These are phyloP conservation scores for Metacarcinus magister DNA, from an alignment of 2,888 invertebrate genomes.

Conservation along the genomic window DNA sequence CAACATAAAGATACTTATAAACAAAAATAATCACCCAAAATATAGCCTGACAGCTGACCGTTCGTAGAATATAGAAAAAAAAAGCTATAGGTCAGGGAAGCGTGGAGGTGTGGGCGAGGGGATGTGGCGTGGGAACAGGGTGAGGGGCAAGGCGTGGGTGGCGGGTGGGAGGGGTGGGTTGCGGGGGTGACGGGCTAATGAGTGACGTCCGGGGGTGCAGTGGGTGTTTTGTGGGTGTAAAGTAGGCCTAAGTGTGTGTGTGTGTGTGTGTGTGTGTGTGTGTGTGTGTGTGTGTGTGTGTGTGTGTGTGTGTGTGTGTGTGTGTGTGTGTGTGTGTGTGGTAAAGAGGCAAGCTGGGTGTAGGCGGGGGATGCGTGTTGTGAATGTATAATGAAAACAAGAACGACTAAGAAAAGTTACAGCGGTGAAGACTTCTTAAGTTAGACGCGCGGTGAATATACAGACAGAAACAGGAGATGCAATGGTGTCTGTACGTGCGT, in stretches of 20 bases:
- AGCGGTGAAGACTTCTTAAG: too few species aligned
- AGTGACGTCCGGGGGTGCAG: background rate
- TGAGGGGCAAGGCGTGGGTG: background rate
- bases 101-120: background rate
- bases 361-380: background rate
- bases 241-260: background rate
- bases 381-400: background rate
- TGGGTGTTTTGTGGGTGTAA: background rate
- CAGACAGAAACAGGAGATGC: too few species aligned
- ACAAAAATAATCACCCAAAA: too few species aligned
- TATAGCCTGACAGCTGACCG: background rate
- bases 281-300: slow-evolving; percentile 7
- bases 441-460: too few species aligned
- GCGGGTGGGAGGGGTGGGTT: background rate
- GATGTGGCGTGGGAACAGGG: background rate
- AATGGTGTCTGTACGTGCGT: background rate
- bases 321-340: background rate
- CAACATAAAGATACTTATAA: too few species aligned
- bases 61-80: background rate
- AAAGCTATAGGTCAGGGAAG: background rate
- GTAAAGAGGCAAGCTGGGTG: background rate
- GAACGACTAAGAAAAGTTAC: too few species aligned
- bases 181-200: background rate
- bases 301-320: background rate
- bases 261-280: background rate